Evolutionary conservation across 2,888 invertebrate species (phyloP).

Genomic region (Plutella xylostella): DNA sequence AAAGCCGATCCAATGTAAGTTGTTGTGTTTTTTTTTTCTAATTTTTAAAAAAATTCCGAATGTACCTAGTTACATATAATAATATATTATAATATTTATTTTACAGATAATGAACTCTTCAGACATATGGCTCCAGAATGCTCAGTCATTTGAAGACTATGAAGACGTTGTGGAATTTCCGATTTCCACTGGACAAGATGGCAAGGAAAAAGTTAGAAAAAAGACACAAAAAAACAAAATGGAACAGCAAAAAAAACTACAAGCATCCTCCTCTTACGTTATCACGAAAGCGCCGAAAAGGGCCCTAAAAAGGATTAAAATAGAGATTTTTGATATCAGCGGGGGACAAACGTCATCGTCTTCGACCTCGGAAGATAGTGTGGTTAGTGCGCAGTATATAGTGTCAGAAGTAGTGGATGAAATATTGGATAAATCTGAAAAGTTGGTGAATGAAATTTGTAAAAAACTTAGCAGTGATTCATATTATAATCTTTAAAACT

Average conservation of each 20-base stretch:
- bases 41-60: background rate
- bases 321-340: background rate
- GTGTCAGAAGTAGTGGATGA: background rate
- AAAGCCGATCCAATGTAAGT: background rate
- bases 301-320: background rate
- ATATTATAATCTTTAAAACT: background rate
- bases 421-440: background rate
- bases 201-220: background rate
- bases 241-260: background rate
- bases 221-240: too few relatives aligned
- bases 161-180: background rate
- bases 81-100: background rate
- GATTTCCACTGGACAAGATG: background rate
- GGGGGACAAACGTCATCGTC: background rate
- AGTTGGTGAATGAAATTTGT: background rate
- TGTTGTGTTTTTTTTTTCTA: background rate
- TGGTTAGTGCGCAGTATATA: background rate
- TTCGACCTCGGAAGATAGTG: background rate
- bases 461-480: background rate
- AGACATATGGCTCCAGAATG: background rate
- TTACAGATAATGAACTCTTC: slow-evolving; percentile 1
- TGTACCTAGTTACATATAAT: background rate
- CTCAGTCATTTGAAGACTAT: background rate
- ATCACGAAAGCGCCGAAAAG: background rate
- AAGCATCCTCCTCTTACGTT: background rate